A percentile compares a stretch with the other conserved stretches of the same genome.
Evolutionary conservation across 2,888 invertebrate genomes (phyloP).

Genomic region (Kuschelorhynchus macadamiae): DNA sequence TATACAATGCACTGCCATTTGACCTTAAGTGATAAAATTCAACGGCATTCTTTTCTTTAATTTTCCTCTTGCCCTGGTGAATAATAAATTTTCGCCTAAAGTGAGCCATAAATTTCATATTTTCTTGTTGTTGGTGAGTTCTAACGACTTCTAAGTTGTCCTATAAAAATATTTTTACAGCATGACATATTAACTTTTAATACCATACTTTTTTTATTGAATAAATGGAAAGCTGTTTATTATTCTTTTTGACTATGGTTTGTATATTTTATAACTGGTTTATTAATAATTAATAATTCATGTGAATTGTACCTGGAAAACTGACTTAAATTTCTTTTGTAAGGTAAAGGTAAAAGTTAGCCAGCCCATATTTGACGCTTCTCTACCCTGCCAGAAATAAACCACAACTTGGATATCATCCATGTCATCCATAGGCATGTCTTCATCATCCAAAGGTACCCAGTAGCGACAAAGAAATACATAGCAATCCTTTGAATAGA

Average conservation of each 20-base stretch:
- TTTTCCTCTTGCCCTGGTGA: conserved; percentile 84
- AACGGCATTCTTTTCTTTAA: conserved; percentile 73
- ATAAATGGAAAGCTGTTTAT: too few relatives aligned
- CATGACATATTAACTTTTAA: too few relatives aligned
- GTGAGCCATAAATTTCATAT: conserved; percentile 97
- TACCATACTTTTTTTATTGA: too few relatives aligned
- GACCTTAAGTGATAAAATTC: conserved; percentile 96
- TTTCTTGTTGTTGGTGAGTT: conserved; percentile 99
- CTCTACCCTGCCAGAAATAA: conserved; percentile 99
- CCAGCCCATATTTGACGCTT: conserved; percentile 99
- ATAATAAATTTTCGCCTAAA: conserved; percentile 96
- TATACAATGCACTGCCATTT: conserved; percentile 95
- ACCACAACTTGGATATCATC: conserved; percentile 89
- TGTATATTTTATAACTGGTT: too few relatives aligned
- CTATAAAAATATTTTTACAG: too few relatives aligned
- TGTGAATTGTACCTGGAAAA: conserved; percentile 86
- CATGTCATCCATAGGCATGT: conserved; percentile 63
- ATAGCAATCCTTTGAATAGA: conserved; percentile 96
- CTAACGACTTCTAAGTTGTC: conserved; percentile 95
- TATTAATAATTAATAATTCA: too few relatives aligned
- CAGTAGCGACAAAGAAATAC: conserved; percentile 98
- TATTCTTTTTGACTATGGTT: too few relatives aligned
- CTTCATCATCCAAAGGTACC: conserved; percentile 76
- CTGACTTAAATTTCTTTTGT: conserved; percentile 90
- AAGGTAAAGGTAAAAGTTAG: conserved; percentile 97